phyloP scores from a whole-genome alignment of 2,797 vertebrate species.

The Paramormyrops hopkinsi region DNA sequence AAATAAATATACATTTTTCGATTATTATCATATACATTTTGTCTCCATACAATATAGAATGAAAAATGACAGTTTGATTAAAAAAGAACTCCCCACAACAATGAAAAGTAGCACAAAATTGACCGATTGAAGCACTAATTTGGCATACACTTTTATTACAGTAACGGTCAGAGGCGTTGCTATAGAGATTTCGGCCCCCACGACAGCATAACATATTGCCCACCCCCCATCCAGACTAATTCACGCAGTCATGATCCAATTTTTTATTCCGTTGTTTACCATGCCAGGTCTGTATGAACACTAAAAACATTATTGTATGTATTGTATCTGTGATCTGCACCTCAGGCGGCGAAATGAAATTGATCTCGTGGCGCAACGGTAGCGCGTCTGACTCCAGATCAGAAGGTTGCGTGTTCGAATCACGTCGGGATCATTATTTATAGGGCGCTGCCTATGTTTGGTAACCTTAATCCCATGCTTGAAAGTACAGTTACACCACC shows the following conservation, averaged over 20 bases:
- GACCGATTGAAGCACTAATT: not conserved
- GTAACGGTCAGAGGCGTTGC: not conserved
- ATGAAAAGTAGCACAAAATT: not conserved
- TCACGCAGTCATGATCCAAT: not conserved
- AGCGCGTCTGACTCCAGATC: not conserved
- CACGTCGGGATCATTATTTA: not conserved
- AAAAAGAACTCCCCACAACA: not conserved
- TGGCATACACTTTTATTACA: not conserved
- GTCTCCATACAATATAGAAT: not conserved
- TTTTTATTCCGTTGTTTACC: not conserved
- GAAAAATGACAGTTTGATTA: not conserved
- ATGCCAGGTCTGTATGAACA: not conserved
- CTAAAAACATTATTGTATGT: not conserved
- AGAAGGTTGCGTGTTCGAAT: not conserved
- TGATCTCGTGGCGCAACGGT: not conserved
- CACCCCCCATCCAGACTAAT: not conserved
- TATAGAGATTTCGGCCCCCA: not conserved
- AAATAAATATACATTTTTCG: not conserved
- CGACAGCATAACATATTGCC: not conserved
- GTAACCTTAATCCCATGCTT: not conserved
- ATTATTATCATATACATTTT: not conserved
- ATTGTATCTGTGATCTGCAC: not conserved
- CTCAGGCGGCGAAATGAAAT: accelerated
- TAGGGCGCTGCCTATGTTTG: not conserved
- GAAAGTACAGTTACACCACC: not conserved